phyloP scores from a whole-genome alignment of 2,113 vertebrate species.

The Hylia prasina region DNA sequence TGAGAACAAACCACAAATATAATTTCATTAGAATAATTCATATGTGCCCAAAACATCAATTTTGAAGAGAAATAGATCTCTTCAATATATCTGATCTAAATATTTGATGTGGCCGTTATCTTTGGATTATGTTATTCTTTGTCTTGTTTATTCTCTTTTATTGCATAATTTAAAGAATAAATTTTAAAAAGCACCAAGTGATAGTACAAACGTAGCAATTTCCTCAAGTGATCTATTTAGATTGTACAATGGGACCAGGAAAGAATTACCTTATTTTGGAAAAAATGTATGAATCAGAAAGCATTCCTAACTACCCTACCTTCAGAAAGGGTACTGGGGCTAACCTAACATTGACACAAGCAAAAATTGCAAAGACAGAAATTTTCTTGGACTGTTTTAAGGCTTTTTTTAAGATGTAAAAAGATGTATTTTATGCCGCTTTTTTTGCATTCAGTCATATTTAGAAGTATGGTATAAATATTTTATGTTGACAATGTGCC shows the following conservation, averaged over 20 bases:
- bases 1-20: neutral
- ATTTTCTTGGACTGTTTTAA: neutral
- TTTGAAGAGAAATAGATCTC: neutral
- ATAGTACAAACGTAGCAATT: neutral
- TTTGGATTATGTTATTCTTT: neutral
- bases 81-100: neutral
- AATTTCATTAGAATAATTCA: neutral
- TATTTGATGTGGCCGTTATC: neutral
- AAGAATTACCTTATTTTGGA: neutral
- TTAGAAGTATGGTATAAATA: neutral
- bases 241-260: neutral
- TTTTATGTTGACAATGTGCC: neutral
- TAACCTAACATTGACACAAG: neutral
- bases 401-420: neutral
- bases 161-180: neutral
- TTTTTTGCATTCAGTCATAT: neutral
- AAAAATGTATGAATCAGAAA: neutral
- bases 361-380: neutral
- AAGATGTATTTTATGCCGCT: rapidly evolving
- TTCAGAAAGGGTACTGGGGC: neutral
- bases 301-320: neutral
- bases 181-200: neutral
- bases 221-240: neutral
- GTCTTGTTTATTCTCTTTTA: neutral
- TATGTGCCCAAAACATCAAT: neutral